Conservation (phyloP, 2,797 vertebrate species). For the Urosaurus nigricauda region DNA sequence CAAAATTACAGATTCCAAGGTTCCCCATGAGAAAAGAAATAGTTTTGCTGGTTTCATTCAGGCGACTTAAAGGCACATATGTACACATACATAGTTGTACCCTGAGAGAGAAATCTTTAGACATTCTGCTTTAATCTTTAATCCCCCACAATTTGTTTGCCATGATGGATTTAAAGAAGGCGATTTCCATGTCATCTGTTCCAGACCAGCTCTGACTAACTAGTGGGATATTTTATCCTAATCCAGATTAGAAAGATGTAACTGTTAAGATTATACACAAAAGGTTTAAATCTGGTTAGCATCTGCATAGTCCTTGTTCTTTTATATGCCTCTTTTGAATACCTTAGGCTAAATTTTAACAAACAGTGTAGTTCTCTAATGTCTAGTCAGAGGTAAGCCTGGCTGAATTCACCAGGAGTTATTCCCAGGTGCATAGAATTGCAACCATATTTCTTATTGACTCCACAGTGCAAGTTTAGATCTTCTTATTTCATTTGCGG, state of each 20-base stretch:
- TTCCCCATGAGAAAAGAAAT: background rate
- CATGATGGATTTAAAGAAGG: slow-evolving; percentile 51
- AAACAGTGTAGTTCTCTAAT: background rate
- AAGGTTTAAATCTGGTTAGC: slow-evolving; percentile 42
- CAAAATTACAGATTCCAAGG: background rate
- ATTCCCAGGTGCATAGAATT: background rate
- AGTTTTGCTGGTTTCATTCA: background rate
- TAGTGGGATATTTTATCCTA: slow-evolving; percentile 66
- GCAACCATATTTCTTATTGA: background rate
- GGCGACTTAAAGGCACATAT: too few species aligned
- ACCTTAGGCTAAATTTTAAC: slow-evolving; percentile 37
- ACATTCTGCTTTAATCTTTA: background rate
- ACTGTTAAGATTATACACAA: slow-evolving; percentile 46
- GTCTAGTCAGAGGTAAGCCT: background rate
- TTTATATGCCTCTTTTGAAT: slow-evolving; percentile 44
- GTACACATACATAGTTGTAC: too few species aligned
- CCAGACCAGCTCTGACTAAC: slow-evolving; percentile 63
- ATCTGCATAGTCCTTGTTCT: slow-evolving; percentile 45
- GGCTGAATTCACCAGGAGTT: background rate
- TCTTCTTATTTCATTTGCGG: background rate
- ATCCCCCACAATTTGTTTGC: slow-evolving; percentile 47
- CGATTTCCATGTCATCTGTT: slow-evolving; percentile 57
- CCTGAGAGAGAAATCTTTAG: slow-evolving; percentile 47
- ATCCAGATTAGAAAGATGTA: slow-evolving; percentile 60
- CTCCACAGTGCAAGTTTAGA: background rate